These are phyloP conservation scores for Alitta virens DNA, from an alignment of 2,888 invertebrate species.

Conservation along the genomic window DNA sequence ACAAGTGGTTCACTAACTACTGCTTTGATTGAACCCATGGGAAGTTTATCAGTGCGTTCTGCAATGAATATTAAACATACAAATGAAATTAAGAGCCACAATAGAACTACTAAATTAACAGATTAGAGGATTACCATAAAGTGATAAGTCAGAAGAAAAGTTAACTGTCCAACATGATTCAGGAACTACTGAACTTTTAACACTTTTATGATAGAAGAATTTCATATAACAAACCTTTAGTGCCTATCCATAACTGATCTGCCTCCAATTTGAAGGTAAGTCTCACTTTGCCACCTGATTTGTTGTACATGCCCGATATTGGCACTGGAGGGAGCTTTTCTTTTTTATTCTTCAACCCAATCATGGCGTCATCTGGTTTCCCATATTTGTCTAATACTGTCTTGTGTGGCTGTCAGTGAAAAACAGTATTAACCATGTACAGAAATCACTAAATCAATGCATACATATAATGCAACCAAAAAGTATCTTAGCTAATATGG, in stretches of 20 bases:
- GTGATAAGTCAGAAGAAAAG: too few relatives aligned
- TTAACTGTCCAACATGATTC: too few relatives aligned
- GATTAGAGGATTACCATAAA: too few relatives aligned
- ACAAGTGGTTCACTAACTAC: conserved; percentile 79
- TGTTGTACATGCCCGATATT: conserved; percentile 85
- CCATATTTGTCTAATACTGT: conserved; percentile 83
- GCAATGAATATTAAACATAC: too few relatives aligned
- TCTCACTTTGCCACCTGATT: conserved; percentile 83
- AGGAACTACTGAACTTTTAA: too few relatives aligned
- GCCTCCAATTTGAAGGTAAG: conserved; percentile 87
- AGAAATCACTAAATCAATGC: too few relatives aligned
- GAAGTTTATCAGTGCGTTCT: conserved; percentile 86
- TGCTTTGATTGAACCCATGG: conserved; percentile 85
- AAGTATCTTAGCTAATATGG: too few relatives aligned
- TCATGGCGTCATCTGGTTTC: conserved; percentile 84
- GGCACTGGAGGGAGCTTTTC: conserved; percentile 79
- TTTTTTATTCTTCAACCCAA: conserved; percentile 76
- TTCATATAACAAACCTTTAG: conserved; percentile 70
- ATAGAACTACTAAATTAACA: too few relatives aligned
- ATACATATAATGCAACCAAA: too few relatives aligned
- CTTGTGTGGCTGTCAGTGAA: conserved; percentile 65
- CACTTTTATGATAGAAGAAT: too few relatives aligned
- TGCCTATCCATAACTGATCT: conserved; percentile 88
- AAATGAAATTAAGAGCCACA: too few relatives aligned
- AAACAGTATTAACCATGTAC: too few relatives aligned